Evolutionary conservation across 2,113 vertebrate genomes (phyloP).

Genomic region (Noturus placidus): DNA sequence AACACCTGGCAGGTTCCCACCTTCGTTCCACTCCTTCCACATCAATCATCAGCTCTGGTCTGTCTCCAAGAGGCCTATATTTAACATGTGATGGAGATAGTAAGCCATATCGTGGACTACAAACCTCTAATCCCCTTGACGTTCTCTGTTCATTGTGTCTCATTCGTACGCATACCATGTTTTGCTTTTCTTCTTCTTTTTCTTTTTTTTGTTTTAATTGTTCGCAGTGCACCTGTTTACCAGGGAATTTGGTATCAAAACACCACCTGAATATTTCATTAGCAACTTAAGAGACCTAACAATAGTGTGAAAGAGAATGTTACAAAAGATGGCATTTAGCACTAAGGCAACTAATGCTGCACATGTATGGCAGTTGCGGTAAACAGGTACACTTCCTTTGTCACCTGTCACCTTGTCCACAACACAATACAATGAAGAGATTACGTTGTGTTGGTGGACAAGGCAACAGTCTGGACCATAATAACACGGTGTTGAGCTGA

Average conservation of each 20-base stretch:
- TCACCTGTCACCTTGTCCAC: constrained; percentile 27
- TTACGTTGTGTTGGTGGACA: constrained; percentile 19
- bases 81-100: constrained; percentile 19
- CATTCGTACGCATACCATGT: constrained; percentile 2
- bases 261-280: constrained; percentile 67
- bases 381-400: constrained; percentile 18
- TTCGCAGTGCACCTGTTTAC: constrained; percentile 61
- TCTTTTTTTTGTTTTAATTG: constrained; percentile 12
- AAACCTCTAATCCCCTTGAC: constrained; percentile 7
- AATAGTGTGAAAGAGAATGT: constrained; percentile 41
- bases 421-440: constrained; percentile 14
- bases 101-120: not conserved
- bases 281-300: constrained; percentile 50
- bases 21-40: constrained; percentile 42
- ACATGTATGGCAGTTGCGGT: constrained; percentile 2
- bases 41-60: not conserved
- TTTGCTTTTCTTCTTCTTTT: constrained; percentile 12
- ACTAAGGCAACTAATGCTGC: constrained; percentile 14
- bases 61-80: constrained; percentile 16
- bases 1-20: constrained; percentile 30
- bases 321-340: constrained; percentile 49
- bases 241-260: constrained; percentile 62
- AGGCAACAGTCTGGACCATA: constrained; percentile 15
- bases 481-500: constrained; percentile 22
- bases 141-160: not conserved